Percentiles rank a stretch among this genome's conserved stretches.
phyloP scores from a whole-genome alignment of 2,888 invertebrate species.

The Melanostoma scalare region DNA sequence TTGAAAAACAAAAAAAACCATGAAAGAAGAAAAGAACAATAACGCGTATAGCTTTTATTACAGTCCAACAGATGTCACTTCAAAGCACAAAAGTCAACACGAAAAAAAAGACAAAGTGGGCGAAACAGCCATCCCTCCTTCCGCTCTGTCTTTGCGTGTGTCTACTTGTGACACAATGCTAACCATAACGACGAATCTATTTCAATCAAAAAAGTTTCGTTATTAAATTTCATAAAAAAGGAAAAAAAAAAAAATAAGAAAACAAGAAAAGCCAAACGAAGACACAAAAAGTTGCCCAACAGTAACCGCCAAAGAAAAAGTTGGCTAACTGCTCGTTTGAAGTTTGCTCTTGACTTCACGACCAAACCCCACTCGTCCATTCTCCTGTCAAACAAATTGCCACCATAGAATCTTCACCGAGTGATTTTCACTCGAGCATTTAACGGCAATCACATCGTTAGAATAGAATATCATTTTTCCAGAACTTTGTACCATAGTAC shows the following conservation, averaged over 20 bases:
- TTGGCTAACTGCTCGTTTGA: slow-evolving; percentile 69
- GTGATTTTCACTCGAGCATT: slow-evolving; percentile 69
- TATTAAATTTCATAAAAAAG: slow-evolving; percentile 69
- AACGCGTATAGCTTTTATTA: slow-evolving; percentile 69
- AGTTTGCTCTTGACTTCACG: slow-evolving; percentile 56
- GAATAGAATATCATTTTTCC: slow-evolving; percentile 45
- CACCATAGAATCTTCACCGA: slow-evolving; percentile 51
- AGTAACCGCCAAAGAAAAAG: slow-evolving; percentile 68
- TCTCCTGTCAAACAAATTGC: slow-evolving; percentile 44
- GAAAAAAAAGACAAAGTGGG: slow-evolving; percentile 12
- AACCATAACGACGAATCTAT: slow-evolving; percentile 58
- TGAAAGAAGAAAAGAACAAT: slow-evolving; percentile 52
- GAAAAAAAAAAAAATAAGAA: slow-evolving; percentile 2
- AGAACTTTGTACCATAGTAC: neutral
- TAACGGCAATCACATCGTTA: slow-evolving; percentile 70
- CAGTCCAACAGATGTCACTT: slow-evolving; percentile 71
- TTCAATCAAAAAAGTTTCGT: slow-evolving; percentile 66
- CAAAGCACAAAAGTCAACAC: slow-evolving; percentile 47
- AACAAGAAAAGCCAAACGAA: slow-evolving; percentile 31
- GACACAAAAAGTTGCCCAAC: slow-evolving; percentile 9
- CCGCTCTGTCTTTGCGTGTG: neutral
- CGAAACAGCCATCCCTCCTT: neutral
- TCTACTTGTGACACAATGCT: slow-evolving; percentile 30
- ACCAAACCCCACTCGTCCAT: slow-evolving; percentile 3
- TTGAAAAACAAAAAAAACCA: slow-evolving; percentile 4